A percentile compares a stretch with the other conserved stretches of the same genome.
Evolutionary conservation across 2,797 vertebrate species (phyloP).

Genomic region (Myoxocephalus aenaeus): DNA sequence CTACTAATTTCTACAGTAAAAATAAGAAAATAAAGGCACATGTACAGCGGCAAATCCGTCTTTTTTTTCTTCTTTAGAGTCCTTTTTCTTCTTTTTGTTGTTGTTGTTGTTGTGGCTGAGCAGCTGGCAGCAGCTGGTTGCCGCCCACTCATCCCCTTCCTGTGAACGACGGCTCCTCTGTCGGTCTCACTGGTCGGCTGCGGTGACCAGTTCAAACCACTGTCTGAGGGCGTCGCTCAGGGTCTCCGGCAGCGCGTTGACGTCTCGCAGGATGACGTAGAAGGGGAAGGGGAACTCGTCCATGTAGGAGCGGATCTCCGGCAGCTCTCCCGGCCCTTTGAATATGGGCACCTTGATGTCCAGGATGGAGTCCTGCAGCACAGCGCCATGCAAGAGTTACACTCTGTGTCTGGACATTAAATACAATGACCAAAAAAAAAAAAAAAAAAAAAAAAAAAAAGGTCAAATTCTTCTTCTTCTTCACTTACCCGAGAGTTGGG

Average conservation of each 20-base stretch:
- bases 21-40: constrained; percentile 83
- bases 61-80: constrained; percentile 9
- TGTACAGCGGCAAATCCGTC: constrained; percentile 74
- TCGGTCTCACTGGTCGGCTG: constrained; percentile 81
- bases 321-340: constrained; percentile 91
- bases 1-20: constrained; percentile 67
- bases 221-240: constrained; percentile 96
- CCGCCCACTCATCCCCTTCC: constrained; percentile 28
- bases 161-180: constrained; percentile 35
- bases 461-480: no score
- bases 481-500: constrained; percentile 92
- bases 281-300: constrained; percentile 99
- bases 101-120: constrained; percentile 20
- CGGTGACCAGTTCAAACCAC: constrained; percentile 97
- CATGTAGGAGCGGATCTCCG: constrained; percentile 97
- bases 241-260: constrained; percentile 94
- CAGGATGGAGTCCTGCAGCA: constrained; percentile 93
- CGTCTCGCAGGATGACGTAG: constrained; percentile 94
- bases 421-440: background rate
- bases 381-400: background rate
- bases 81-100: background rate
- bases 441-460: background rate
- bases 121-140: constrained; percentile 65
- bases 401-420: background rate
- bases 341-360: constrained; percentile 99